These are phyloP conservation scores for Oedothorax gibbosus DNA, from an alignment of 1,140 invertebrate species.

Conservation along the genomic window DNA sequence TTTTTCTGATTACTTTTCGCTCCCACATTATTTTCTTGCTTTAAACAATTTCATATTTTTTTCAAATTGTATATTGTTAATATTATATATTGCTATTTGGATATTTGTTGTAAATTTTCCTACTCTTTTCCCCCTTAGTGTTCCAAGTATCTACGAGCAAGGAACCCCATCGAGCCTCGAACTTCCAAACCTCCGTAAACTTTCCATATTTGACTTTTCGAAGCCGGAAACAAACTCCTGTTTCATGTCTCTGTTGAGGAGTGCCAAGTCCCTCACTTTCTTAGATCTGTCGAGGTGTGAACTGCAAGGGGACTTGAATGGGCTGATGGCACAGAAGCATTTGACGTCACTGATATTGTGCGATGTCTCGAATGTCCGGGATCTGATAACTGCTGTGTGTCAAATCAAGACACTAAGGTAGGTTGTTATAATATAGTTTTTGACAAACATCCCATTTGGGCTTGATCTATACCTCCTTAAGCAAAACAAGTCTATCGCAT, in stretches of 20 bases:
- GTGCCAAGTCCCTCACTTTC: slow-evolving; percentile 76
- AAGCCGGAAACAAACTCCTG: slow-evolving; percentile 68
- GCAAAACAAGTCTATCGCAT: too few species aligned
- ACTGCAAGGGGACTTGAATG: slow-evolving; percentile 65
- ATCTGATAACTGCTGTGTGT: slow-evolving; percentile 72
- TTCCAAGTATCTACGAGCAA: too few species aligned
- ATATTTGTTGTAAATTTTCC: too few species aligned
- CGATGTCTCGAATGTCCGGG: slow-evolving; percentile 74
- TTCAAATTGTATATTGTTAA: too few species aligned
- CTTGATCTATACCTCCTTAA: too few species aligned
- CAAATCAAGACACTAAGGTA: slow-evolving; percentile 73
- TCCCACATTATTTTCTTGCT: too few species aligned
- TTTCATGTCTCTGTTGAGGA: slow-evolving; percentile 73
- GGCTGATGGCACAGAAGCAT: slow-evolving; percentile 73
- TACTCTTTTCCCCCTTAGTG: too few species aligned
- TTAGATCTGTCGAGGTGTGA: slow-evolving; percentile 84
- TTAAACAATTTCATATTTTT: too few species aligned
- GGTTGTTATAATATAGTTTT: slow-evolving; percentile 59
- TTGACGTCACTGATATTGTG: slow-evolving; percentile 81
- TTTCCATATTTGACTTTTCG: slow-evolving; percentile 30
- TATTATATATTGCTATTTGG: too few species aligned
- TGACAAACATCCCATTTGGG: too few species aligned
- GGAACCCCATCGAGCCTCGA: neutral
- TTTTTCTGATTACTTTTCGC: too few species aligned
- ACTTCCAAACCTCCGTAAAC: slow-evolving; percentile 34